phyloP scores from a whole-genome alignment of 2,888 invertebrate species.

The Meteorus cinctellus region DNA sequence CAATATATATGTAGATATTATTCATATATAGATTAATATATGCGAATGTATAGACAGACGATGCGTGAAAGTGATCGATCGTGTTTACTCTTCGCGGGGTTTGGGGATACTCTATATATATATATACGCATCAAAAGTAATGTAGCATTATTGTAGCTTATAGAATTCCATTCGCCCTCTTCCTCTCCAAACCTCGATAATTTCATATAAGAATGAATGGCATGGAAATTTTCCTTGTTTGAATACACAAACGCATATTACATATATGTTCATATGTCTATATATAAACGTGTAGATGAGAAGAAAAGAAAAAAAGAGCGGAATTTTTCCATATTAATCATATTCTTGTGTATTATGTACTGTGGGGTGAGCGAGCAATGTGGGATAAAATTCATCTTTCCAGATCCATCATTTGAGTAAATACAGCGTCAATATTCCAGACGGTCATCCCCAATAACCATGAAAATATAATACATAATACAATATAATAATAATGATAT shows the following conservation, averaged over 20 bases:
- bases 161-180: constrained; percentile 23
- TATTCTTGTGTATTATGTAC: constrained; percentile 37
- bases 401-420: constrained; percentile 52
- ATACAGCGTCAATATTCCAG: constrained; percentile 39
- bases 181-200: constrained; percentile 16
- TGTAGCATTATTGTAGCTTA: constrained; percentile 25
- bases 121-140: constrained; percentile 1
- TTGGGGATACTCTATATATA: neutral
- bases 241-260: constrained; percentile 12
- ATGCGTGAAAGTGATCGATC: constrained; percentile 39
- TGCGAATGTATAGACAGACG: constrained; percentile 9
- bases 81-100: constrained; percentile 35
- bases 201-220: constrained; percentile 15
- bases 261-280: neutral
- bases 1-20: neutral
- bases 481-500: too few species aligned
- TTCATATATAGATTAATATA: neutral
- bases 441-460: too few species aligned
- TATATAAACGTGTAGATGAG: neutral
- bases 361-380: constrained; percentile 3
- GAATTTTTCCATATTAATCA: constrained; percentile 48
- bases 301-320: constrained; percentile 46
- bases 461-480: too few species aligned
- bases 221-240: constrained; percentile 41
- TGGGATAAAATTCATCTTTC: constrained; percentile 47